Conservation (phyloP, 2,888 invertebrate species). For the Lissocephala sabroskyi region DNA sequence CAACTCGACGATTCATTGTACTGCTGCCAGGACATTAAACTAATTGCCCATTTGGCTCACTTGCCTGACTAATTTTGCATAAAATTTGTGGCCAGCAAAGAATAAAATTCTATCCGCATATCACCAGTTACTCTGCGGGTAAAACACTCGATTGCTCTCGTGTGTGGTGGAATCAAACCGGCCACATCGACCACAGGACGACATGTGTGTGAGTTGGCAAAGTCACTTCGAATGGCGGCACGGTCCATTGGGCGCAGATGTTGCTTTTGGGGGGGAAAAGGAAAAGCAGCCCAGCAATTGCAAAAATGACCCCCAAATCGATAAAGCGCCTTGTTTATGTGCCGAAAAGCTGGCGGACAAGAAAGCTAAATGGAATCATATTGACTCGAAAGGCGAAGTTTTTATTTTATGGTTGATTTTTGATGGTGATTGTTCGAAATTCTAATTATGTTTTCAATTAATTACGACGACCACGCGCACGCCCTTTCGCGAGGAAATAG, state of each 20-base stretch:
- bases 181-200: constrained; percentile 27
- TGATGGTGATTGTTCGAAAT: constrained; percentile 15
- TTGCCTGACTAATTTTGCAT: constrained; percentile 53
- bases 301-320: no score
- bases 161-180: background rate
- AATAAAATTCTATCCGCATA: constrained; percentile 13
- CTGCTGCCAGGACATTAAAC: constrained; percentile 25
- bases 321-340: no score
- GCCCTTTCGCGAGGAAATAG: constrained; percentile 2
- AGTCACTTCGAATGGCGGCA: constrained; percentile 46
- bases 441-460: constrained; percentile 63
- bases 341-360: no score
- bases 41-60: constrained; percentile 39
- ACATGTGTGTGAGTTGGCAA: constrained; percentile 11
- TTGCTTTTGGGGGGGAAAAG: no score
- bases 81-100: constrained; percentile 32
- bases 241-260: constrained; percentile 58
- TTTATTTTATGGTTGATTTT: no score
- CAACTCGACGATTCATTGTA: constrained; percentile 24
- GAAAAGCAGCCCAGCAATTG: no score
- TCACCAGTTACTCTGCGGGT: no score
- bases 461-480: no score
- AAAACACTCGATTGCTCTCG: no score
- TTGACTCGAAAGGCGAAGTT: no score
- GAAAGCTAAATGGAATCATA: no score